These are phyloP conservation scores for Picathartes gymnocephalus DNA, from an alignment of 2,113 vertebrate species.

Conservation along the genomic window DNA sequence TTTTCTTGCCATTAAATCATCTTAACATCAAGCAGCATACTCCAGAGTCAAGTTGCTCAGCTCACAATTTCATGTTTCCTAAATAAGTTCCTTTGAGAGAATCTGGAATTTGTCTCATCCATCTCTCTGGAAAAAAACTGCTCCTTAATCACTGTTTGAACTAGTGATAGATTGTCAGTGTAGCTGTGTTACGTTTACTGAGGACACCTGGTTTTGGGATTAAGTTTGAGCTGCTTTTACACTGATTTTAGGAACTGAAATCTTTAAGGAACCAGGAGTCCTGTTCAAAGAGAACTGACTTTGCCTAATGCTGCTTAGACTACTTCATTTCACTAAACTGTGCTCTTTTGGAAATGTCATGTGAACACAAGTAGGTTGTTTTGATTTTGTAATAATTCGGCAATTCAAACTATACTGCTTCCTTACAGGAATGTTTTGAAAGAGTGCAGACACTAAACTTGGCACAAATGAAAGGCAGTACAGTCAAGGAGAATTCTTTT, in stretches of 20 bases:
- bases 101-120: background rate
- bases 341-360: background rate
- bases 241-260: background rate
- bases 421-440: background rate
- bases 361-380: background rate
- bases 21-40: background rate
- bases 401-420: background rate
- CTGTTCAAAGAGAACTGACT: background rate
- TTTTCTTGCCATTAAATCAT: slow-evolving; percentile 27
- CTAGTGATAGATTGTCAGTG: background rate
- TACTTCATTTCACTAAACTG: background rate
- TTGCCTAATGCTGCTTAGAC: background rate
- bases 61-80: background rate
- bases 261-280: background rate
- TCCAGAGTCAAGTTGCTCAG: background rate
- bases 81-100: background rate
- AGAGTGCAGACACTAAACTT: background rate
- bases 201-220: background rate
- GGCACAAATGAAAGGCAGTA: background rate
- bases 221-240: background rate
- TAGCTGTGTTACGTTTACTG: background rate
- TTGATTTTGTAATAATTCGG: background rate
- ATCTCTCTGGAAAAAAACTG: background rate
- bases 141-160: background rate
- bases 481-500: background rate